These are phyloP conservation scores for Eidolon dupreanum DNA, from an alignment of 2,797 vertebrate species.

Conservation along the genomic window DNA sequence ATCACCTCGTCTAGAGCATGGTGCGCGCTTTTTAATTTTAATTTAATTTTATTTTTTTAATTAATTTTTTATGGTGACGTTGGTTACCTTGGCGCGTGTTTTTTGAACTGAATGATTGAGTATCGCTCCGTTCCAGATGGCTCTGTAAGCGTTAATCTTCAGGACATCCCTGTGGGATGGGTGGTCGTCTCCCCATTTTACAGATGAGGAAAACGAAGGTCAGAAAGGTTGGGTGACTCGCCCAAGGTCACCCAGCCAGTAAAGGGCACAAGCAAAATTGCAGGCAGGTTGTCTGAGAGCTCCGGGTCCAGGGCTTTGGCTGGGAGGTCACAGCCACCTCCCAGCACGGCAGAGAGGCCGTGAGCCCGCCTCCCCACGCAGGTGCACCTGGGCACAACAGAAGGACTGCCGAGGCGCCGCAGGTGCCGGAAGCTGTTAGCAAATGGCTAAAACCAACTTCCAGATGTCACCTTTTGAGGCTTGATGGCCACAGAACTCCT, in stretches of 20 bases:
- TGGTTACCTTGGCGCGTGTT: too few relatives aligned
- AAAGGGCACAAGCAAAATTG: constrained; percentile 5
- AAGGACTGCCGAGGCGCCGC: not conserved
- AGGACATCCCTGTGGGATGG: not conserved
- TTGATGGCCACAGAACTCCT: not conserved
- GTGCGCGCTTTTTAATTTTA: not conserved
- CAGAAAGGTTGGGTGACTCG: constrained; percentile 29
- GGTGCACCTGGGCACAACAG: not conserved
- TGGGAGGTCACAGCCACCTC: not conserved
- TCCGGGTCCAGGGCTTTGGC: not conserved
- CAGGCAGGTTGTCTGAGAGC: constrained; percentile 40
- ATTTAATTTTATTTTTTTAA: too few relatives aligned
- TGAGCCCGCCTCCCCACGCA: not conserved
- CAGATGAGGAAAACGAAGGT: not conserved
- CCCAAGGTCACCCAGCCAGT: not conserved
- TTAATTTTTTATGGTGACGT: too few relatives aligned
- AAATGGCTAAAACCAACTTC: not conserved
- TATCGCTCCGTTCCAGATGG: not conserved
- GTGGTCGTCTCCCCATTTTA: constrained; percentile 16
- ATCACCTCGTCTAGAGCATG: not conserved
- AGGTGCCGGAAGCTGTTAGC: not conserved
- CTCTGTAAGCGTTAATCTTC: constrained; percentile 15
- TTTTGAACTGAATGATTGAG: not conserved
- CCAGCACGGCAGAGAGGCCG: not conserved
- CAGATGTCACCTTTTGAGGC: constrained; percentile 39